Evolutionary conservation across 2,113 vertebrate genomes (phyloP).

Genomic region (Ceratotherium simum): DNA sequence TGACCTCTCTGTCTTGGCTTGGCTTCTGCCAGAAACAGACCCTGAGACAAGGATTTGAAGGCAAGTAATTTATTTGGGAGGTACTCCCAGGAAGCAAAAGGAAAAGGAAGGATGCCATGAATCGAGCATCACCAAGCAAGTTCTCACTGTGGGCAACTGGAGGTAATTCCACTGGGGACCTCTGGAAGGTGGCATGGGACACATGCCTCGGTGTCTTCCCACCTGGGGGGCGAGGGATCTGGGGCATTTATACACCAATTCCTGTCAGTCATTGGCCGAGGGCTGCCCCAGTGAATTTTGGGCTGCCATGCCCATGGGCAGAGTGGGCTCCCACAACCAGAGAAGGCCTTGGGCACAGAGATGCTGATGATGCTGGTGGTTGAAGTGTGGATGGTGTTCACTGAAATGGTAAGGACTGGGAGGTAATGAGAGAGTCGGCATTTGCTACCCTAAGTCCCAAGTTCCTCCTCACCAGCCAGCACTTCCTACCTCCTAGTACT

Average conservation of each 20-base stretch:
- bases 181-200: neutral
- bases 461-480: neutral
- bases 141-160: neutral
- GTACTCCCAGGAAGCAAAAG: neutral
- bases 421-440: fast-evolving
- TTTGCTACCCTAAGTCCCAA: neutral
- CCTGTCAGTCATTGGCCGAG: too few species aligned
- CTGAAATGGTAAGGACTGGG: neutral
- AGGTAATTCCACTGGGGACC: fast-evolving
- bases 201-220: neutral
- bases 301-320: fast-evolving
- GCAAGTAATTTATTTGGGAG: neutral
- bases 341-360: neutral
- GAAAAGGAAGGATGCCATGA: neutral
- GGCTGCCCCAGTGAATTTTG: neutral
- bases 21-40: neutral
- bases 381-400: fast-evolving
- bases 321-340: neutral
- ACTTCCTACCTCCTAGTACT: too few species aligned
- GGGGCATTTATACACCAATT: too few species aligned
- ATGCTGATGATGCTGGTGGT: fast-evolving
- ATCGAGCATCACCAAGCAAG: neutral
- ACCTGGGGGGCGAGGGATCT: neutral
- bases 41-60: neutral
- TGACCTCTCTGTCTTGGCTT: neutral